Evolutionary conservation across 2,797 vertebrate species (phyloP).

Genomic region (Fistularia tabacaria): DNA sequence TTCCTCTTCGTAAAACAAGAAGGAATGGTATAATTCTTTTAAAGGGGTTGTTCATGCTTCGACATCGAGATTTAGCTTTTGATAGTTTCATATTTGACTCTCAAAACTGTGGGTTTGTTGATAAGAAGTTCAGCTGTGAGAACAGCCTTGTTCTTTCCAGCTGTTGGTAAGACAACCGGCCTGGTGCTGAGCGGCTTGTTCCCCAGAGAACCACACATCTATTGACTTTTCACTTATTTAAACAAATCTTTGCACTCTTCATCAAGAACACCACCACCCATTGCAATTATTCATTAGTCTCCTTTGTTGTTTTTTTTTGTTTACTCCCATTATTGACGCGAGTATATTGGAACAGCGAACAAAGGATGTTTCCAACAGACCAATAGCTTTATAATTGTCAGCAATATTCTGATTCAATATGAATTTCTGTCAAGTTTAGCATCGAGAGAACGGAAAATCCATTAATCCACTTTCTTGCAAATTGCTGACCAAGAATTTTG

Average conservation of each 20-base stretch:
- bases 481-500: too few relatives aligned
- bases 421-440: too few relatives aligned
- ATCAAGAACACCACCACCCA: constrained; percentile 1
- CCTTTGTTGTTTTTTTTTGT: too few relatives aligned
- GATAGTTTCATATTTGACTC: background rate
- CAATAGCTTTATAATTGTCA: too few relatives aligned
- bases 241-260: constrained; percentile 12
- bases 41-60: too few relatives aligned
- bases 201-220: constrained; percentile 3
- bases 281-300: too few relatives aligned
- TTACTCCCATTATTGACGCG: too few relatives aligned
- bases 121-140: constrained; percentile 29
- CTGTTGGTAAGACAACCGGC: constrained; percentile 39
- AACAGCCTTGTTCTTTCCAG: constrained; percentile 47
- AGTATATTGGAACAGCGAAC: too few relatives aligned
- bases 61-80: background rate
- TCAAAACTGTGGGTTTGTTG: constrained; percentile 17
- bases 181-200: constrained; percentile 5
- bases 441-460: too few relatives aligned
- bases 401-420: too few relatives aligned
- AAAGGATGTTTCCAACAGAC: too few relatives aligned
- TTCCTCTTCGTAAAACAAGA: background rate
- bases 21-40: background rate
- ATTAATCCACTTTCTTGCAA: too few relatives aligned
- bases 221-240: constrained; percentile 27